Evolutionary conservation across 2,888 invertebrate species (phyloP).

Genomic region (Pecten maximus): DNA sequence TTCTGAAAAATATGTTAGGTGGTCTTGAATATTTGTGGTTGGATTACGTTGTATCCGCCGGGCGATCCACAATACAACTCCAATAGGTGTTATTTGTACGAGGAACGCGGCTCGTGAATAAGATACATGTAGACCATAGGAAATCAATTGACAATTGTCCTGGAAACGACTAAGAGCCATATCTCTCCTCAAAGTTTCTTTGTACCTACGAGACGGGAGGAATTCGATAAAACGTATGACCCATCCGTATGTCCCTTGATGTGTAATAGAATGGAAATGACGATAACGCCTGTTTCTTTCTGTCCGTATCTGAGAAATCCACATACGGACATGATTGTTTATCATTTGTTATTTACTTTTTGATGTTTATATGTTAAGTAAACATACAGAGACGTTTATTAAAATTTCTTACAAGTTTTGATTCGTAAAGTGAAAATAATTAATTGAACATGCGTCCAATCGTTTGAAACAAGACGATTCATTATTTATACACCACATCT

Average conservation of each 20-base stretch:
- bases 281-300: background rate
- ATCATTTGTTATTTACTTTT: background rate
- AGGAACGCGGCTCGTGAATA: background rate
- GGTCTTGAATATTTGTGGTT: conserved; percentile 27
- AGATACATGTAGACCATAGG: conserved; percentile 9
- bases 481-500: background rate
- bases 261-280: background rate
- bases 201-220: background rate
- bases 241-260: background rate
- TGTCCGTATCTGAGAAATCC: background rate
- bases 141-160: conserved; percentile 17
- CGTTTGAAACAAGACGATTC: background rate
- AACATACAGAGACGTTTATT: background rate
- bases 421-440: background rate
- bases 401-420: background rate
- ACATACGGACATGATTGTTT: background rate
- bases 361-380: background rate
- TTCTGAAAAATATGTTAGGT: conserved; percentile 20
- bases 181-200: conserved; percentile 13
- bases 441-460: background rate
- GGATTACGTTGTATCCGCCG: background rate
- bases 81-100: conserved; percentile 25
- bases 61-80: background rate
- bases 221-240: background rate
- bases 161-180: conserved; percentile 12